Percentiles rank a stretch among this genome's conserved stretches.
Evolutionary conservation across 37 sponge, comb jelly and placozoan genomes (phyloP).

Genomic region (Spongilla lacustris): DNA sequence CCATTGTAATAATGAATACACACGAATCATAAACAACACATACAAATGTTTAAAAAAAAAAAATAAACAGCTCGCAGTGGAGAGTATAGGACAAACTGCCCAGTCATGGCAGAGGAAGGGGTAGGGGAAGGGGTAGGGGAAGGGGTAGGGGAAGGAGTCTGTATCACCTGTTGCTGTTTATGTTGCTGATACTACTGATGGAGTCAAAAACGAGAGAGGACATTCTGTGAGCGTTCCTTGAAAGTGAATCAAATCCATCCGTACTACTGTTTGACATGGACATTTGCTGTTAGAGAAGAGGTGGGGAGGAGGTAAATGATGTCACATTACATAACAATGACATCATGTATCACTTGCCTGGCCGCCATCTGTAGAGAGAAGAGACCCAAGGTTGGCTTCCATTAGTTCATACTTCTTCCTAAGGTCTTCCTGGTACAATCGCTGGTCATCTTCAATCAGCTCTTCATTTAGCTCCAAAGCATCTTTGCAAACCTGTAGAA

Average conservation of each 20-base stretch:
- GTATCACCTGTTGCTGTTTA: background rate
- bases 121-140: no score
- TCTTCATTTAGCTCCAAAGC: conserved; percentile 81
- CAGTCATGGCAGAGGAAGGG: no score
- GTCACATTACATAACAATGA: background rate
- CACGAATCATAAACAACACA: no score
- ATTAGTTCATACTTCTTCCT: conserved; percentile 56
- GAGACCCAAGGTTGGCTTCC: conserved; percentile 31
- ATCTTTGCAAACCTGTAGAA: conserved; percentile 77
- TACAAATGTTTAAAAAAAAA: no score
- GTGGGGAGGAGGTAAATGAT: background rate
- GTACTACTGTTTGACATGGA: background rate
- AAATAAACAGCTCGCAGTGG: no score
- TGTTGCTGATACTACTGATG: conserved; percentile 40
- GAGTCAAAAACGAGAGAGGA: conserved; percentile 61
- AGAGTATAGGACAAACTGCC: no score
- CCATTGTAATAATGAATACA: no score
- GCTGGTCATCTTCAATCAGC: conserved; percentile 69
- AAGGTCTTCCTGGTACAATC: conserved; percentile 68
- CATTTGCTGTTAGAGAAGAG: background rate
- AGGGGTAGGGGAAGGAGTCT: background rate
- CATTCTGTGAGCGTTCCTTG: conserved; percentile 60
- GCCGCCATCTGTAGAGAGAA: conserved; percentile 10
- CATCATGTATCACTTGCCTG: background rate
- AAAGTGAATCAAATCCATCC: conserved; percentile 7